Base-by-base conservation (phyloP, 2,797 vertebrate genomes). In the Hafferia zeledoni region DNA sequence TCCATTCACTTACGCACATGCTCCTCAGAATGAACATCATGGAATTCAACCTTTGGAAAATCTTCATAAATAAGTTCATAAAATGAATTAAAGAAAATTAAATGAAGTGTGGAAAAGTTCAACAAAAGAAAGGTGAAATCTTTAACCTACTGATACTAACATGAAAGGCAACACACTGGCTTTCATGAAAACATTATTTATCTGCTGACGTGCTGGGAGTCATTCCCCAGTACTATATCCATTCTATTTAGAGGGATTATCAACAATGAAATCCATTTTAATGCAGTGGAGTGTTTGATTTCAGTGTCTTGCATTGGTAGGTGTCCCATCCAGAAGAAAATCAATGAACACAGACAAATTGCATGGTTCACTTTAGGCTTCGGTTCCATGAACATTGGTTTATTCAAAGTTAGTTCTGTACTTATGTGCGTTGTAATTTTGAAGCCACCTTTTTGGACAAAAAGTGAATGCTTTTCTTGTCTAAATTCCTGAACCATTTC, bases 141-240 rank as follows among this genome's bases (percentile, higher is more conserved):
- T 80, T 79, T 47, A 63, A 17, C 44, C 31, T 35, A 3, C 18
- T 46, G 28, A 6, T 76, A 9, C 5, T 61, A 41, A n/a, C 1
- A 6, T 37, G 49, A 49, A 28, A 71, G 11, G 19, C 43, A 28
- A 13, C 0, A 0, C 27, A 0, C 27, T 79, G 46, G 15, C 43
- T 89, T 80, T 20, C 50, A 33, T 19, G 27, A 55, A 81, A 83
- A 83, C 1, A 14, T 53, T 46, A 53, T 55, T 55, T 59, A 27
- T 39, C 31, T 1, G 0, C 33, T 53, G 46, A 65, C 18, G 6
- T 27, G 15, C 8, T 68, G 9, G 5, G 25, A 5, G 1, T 59
- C 13, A 11, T 74, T 85, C 55, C 31, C 33, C 49, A 30, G 35
- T 31, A 11, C 44, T 60, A 41, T 2, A 69, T 44, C 9, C 22